Conservation (phyloP, 2,888 invertebrate species). For the Chrysolina haemoptera region DNA sequence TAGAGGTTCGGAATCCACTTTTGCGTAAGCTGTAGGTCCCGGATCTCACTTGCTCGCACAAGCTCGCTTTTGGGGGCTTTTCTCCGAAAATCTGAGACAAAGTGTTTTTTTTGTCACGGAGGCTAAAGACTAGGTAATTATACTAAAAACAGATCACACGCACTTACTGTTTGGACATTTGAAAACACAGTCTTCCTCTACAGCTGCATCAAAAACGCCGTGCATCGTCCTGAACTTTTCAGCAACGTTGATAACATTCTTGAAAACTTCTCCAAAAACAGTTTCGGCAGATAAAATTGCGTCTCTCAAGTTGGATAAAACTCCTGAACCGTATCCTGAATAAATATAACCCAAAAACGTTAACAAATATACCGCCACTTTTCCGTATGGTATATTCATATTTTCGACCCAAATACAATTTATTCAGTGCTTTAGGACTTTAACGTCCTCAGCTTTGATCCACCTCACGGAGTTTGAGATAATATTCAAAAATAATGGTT, state of each 20-base stretch:
- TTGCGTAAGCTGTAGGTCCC: too few relatives aligned
- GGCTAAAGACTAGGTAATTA: background rate
- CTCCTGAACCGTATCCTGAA: slow-evolving; percentile 84
- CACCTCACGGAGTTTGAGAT: background rate
- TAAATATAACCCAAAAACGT: slow-evolving; percentile 87
- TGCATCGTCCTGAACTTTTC: slow-evolving; percentile 83
- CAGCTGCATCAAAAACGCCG: slow-evolving; percentile 87
- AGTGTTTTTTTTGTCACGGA: background rate
- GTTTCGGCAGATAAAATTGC: slow-evolving; percentile 86
- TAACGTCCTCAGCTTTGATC: background rate
- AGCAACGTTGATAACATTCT: slow-evolving; percentile 81
- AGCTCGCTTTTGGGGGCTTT: too few relatives aligned
- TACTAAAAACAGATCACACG: background rate
- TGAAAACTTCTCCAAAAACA: slow-evolving; percentile 84
- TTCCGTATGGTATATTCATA: slow-evolving; percentile 85
- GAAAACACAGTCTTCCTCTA: slow-evolving; percentile 86
- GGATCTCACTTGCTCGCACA: too few relatives aligned
- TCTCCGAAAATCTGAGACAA: too few relatives aligned
- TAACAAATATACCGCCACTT: slow-evolving; percentile 80
- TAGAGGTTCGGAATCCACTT: too few relatives aligned
- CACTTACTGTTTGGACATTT: slow-evolving; percentile 80
- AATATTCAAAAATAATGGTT: too few relatives aligned
- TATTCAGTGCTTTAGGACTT: background rate
- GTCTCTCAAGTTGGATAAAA: slow-evolving; percentile 82
- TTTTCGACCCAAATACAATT: background rate